Conservation (phyloP, 1,140 invertebrate genomes). For the Cylas formicarius region DNA sequence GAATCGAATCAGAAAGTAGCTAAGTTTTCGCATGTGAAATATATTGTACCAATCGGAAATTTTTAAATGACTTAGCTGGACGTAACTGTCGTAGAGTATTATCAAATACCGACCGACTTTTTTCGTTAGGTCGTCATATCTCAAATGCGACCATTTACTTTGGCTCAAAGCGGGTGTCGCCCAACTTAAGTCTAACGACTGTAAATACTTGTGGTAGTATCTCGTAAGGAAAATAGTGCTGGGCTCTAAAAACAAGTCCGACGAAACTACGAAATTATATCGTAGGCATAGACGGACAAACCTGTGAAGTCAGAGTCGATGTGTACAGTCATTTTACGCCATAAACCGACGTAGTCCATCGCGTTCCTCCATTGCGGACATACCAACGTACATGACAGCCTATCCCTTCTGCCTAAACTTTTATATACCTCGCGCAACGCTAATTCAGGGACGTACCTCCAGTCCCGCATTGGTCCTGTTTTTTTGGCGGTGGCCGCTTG, state of each 20-base stretch:
- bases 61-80: slow-evolving; percentile 18
- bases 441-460: slow-evolving; percentile 21
- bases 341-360: slow-evolving; percentile 14
- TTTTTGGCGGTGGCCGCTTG: too few species aligned
- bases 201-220: slow-evolving; percentile 20
- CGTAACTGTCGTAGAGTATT: slow-evolving; percentile 17
- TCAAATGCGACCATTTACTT: slow-evolving; percentile 12
- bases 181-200: slow-evolving; percentile 25
- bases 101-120: slow-evolving; percentile 22
- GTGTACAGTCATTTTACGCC: slow-evolving; percentile 25
- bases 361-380: slow-evolving; percentile 25
- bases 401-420: slow-evolving; percentile 21
- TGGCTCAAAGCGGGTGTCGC: slow-evolving; percentile 10
- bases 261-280: not conserved
- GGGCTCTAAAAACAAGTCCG: slow-evolving; percentile 19
- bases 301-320: slow-evolving; percentile 26
- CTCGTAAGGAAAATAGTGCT: slow-evolving; percentile 21
- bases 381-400: slow-evolving; percentile 23
- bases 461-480: too few species aligned
- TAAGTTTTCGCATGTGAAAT: slow-evolving; percentile 24
- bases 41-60: slow-evolving; percentile 29
- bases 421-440: slow-evolving; percentile 21
- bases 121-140: slow-evolving; percentile 24
- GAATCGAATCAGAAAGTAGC: slow-evolving; percentile 22
- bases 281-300: slow-evolving; percentile 1